A percentile compares a stretch with the other conserved stretches of the same genome.
Evolutionary conservation across 2,888 invertebrate genomes (phyloP).

Genomic region (Heliconius ethilla): DNA sequence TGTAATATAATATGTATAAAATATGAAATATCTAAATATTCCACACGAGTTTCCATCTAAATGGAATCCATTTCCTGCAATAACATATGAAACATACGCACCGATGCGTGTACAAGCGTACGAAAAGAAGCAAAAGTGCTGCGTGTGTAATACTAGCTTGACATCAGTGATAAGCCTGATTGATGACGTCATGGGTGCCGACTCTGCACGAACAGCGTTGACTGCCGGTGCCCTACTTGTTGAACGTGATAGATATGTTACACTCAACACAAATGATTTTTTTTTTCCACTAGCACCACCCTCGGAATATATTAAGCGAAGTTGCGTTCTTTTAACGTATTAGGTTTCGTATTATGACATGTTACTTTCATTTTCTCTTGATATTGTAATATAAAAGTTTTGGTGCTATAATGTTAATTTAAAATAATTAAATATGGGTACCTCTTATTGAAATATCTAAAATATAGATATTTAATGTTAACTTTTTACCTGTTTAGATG

Average conservation of each 20-base stretch:
- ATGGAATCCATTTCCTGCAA: constrained; percentile 13
- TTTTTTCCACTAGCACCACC: constrained; percentile 5
- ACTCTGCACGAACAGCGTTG: constrained; percentile 43
- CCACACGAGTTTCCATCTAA: constrained; percentile 4
- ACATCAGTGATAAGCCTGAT: constrained; percentile 71
- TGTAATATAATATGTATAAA: not conserved
- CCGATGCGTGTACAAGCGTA: constrained; percentile 28
- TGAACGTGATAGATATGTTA: constrained; percentile 42
- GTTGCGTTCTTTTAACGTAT: not conserved
- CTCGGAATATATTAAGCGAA: not conserved
- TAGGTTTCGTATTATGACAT: not conserved
- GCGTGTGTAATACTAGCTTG: constrained; percentile 39
- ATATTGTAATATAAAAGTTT: too few relatives aligned
- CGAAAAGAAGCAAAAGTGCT: constrained; percentile 36
- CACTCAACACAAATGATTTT: not conserved
- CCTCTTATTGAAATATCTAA: not conserved
- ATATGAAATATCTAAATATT: constrained; percentile 2
- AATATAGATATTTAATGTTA: not conserved
- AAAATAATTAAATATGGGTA: not conserved
- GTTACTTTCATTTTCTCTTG: not conserved
- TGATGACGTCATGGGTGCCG: constrained; percentile 69
- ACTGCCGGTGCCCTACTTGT: constrained; percentile 48
- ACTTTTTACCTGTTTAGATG: too few relatives aligned
- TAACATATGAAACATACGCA: constrained; percentile 29
- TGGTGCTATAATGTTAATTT: not conserved